Percentiles rank a stretch among this genome's conserved stretches.
phyloP scores from a whole-genome alignment of 2,113 vertebrate species.

The Myiopsitta monachus region DNA sequence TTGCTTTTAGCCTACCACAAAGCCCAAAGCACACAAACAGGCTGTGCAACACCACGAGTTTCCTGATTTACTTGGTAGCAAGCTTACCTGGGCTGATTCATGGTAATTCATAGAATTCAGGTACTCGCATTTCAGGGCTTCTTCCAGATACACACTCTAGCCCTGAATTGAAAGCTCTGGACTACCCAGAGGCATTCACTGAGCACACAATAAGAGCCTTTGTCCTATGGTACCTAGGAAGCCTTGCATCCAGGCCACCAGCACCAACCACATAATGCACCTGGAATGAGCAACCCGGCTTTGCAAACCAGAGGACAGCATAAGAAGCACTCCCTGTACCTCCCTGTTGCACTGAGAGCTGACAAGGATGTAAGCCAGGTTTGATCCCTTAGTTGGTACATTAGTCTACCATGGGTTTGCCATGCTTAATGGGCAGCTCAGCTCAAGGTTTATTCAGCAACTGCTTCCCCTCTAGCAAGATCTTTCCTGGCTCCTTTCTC shows the following conservation, averaged over 20 bases:
- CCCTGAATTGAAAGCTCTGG: neutral
- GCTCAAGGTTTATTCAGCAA: neutral
- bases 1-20: neutral
- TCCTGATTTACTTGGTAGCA: neutral
- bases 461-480: neutral
- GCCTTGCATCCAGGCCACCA: neutral
- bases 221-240: neutral
- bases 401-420: neutral
- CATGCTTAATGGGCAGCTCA: neutral
- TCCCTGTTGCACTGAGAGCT: neutral
- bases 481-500: neutral
- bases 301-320: neutral
- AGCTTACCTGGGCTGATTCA: neutral
- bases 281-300: neutral
- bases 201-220: neutral
- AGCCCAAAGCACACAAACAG: neutral
- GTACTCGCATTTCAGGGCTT: neutral
- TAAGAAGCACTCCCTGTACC: neutral
- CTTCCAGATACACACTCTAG: neutral
- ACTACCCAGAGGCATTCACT: neutral
- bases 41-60: fast-evolving
- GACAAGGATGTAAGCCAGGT: neutral
- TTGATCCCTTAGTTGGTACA: neutral
- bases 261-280: neutral
- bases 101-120: neutral